phyloP scores from a whole-genome alignment of 2,113 vertebrate genomes.

The Stegastes partitus region DNA sequence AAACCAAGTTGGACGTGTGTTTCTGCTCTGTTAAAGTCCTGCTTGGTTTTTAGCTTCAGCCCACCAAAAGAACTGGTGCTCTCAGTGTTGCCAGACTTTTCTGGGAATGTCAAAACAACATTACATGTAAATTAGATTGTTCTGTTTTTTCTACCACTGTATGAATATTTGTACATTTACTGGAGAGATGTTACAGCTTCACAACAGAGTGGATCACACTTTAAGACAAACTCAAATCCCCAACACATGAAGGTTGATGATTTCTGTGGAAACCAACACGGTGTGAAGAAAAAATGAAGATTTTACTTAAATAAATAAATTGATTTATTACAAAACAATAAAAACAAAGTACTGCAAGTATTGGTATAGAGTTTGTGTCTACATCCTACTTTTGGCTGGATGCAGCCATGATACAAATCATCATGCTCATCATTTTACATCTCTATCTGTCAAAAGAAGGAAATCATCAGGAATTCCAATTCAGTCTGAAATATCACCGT shows the following conservation, averaged over 20 bases:
- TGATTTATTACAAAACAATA: constrained; percentile 75
- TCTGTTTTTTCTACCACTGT: not conserved
- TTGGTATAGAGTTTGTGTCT: constrained; percentile 36
- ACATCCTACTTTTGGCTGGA: constrained; percentile 19
- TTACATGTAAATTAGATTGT: not conserved
- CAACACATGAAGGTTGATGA: not conserved
- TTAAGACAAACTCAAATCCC: not conserved
- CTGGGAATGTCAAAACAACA: not conserved
- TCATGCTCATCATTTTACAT: constrained; percentile 11
- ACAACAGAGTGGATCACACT: not conserved
- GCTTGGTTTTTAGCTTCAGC: not conserved
- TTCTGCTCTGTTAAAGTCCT: not conserved
- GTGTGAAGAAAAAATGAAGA: constrained; percentile 14
- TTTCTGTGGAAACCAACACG: not conserved
- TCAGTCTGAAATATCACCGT: constrained; percentile 8
- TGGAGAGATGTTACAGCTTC: not conserved
- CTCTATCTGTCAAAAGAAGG: constrained; percentile 19
- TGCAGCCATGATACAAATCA: constrained; percentile 32
- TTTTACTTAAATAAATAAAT: constrained; percentile 76
- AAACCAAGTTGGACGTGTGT: too few relatives aligned
- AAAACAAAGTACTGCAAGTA: constrained; percentile 43
- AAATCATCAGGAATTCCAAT: constrained; percentile 12
- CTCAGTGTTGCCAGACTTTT: not conserved
- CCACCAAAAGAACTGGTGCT: not conserved
- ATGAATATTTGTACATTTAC: not conserved